Conservation (phyloP, 2,113 vertebrate species). For the Amia ocellicauda region DNA sequence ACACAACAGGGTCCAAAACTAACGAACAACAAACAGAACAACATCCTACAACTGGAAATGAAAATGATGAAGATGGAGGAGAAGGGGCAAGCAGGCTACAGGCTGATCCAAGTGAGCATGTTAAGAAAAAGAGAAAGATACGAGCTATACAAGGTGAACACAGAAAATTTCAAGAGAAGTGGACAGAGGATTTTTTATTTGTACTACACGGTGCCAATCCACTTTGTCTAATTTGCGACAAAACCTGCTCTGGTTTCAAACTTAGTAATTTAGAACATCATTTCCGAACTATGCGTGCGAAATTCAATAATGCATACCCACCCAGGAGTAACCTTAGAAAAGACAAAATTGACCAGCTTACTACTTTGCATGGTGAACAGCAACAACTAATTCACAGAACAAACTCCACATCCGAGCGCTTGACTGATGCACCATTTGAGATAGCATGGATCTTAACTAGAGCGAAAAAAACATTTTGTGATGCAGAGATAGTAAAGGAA, state of each 20-base stretch:
- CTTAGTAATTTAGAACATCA: background rate
- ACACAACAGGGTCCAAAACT: too few species aligned
- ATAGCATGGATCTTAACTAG: background rate
- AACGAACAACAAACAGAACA: background rate
- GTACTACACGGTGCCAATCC: background rate
- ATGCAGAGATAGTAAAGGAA: constrained; percentile 1
- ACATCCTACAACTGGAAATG: background rate
- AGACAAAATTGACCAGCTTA: background rate
- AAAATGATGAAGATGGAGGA: background rate
- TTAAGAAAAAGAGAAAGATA: background rate
- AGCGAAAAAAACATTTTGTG: background rate
- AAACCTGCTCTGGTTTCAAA: constrained; percentile 7
- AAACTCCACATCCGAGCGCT: background rate
- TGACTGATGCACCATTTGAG: background rate
- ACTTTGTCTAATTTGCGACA: constrained; percentile 2
- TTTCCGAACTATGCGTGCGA: background rate
- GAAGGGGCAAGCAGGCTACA: background rate
- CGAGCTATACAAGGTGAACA: background rate
- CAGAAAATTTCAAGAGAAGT: background rate
- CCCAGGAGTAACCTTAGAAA: constrained; percentile 1
- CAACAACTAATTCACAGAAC: background rate
- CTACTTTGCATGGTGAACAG: background rate
- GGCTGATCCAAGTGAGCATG: background rate
- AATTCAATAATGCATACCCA: background rate
- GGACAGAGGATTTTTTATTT: constrained; percentile 1